Conservation (phyloP, 2,113 vertebrate genomes). For the Equus przewalskii region DNA sequence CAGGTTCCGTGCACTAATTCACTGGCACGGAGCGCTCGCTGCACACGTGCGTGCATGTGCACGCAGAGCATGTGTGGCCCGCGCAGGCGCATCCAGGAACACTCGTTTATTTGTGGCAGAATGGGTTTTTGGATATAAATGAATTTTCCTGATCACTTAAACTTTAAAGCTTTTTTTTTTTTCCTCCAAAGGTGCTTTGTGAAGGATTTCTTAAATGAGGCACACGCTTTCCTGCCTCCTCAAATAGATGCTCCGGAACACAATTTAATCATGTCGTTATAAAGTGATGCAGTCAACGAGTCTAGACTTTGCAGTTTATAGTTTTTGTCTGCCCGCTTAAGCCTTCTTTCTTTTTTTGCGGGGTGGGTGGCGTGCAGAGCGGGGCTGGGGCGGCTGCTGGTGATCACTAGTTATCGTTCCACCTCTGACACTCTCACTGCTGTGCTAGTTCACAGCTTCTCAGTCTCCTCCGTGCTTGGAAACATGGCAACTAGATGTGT, state of each 20-base stretch:
- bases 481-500: no score
- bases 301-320: not conserved
- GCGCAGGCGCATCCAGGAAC: fast-evolving
- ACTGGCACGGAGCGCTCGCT: not conserved
- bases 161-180: not conserved
- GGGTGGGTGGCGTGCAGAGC: not conserved
- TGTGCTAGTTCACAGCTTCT: no score
- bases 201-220: not conserved
- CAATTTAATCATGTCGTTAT: no score
- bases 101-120: not conserved
- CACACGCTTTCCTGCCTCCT: not conserved
- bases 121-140: not conserved
- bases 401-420: fast-evolving
- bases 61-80: not conserved
- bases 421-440: not conserved
- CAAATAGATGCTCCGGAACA: not conserved
- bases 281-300: not conserved
- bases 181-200: not conserved
- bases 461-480: not conserved
- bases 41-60: not conserved
- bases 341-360: not conserved
- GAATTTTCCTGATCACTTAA: not conserved
- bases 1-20: not conserved
- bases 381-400: no score
- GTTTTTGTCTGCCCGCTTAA: not conserved